Percentiles rank a stretch among this genome's conserved stretches.
Conservation (phyloP, 2,888 invertebrate genomes). For the Gonocerus acuteangulatus region DNA sequence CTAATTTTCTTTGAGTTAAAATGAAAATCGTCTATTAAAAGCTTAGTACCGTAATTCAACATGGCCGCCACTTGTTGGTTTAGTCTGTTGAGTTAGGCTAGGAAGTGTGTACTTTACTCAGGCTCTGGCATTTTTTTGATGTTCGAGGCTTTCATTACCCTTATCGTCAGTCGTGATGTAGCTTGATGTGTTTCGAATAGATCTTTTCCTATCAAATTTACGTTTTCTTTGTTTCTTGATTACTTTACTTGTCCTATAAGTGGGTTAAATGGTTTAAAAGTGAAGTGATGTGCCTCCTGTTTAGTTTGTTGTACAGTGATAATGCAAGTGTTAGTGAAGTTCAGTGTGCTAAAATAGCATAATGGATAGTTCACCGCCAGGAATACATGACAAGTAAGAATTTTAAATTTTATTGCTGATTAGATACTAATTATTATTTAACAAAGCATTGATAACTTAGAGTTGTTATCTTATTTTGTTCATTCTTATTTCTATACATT, state of each 20-base stretch:
- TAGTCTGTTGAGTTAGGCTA: conserved; percentile 21
- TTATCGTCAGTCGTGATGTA: neutral
- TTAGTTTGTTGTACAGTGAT: conserved; percentile 27
- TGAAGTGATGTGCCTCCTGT: conserved; percentile 28
- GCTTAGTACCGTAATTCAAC: conserved; percentile 39
- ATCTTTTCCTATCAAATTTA: neutral
- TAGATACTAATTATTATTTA: no score
- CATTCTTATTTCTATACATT: no score
- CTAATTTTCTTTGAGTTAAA: no score
- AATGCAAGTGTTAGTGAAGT: conserved; percentile 35
- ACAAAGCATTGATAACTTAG: no score
- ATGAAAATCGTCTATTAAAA: neutral
- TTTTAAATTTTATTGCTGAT: neutral
- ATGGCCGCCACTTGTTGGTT: conserved; percentile 49
- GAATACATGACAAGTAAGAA: conserved; percentile 39
- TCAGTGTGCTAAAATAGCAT: conserved; percentile 22
- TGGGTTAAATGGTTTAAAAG: conserved; percentile 29
- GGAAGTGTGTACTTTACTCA: conserved; percentile 20
- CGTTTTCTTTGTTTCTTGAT: no score
- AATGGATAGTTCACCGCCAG: conserved; percentile 40
- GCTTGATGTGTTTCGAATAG: neutral
- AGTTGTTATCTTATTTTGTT: no score
- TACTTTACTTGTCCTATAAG: no score
- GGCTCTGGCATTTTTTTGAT: neutral
- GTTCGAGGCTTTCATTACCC: neutral